Percentiles rank a stretch among this genome's conserved stretches.
phyloP scores from a whole-genome alignment of 2,888 invertebrate genomes.

The Pollenia amentaria region DNA sequence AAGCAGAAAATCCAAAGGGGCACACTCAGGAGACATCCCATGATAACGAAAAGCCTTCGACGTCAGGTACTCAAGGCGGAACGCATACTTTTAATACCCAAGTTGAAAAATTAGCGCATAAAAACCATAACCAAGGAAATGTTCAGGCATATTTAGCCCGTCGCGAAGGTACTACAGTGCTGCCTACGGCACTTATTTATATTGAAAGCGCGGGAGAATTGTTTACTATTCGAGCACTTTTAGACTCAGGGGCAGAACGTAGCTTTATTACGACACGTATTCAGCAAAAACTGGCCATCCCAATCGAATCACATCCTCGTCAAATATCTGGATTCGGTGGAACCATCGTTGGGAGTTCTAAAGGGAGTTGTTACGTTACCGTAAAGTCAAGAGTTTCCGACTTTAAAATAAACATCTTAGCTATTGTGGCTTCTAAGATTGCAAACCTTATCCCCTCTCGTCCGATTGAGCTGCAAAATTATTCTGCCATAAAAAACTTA shows the following conservation, averaged over 20 bases:
- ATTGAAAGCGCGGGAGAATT: not conserved
- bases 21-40: not conserved
- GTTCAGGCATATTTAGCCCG: not conserved
- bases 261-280: not conserved
- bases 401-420: not conserved
- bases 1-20: not conserved
- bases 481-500: not conserved
- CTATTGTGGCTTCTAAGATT: conserved; percentile 1
- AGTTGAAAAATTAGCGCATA: too few relatives aligned
- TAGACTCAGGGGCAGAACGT: not conserved
- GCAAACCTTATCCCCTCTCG: not conserved
- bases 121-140: not conserved
- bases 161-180: not conserved
- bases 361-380: not conserved
- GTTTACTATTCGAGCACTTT: not conserved
- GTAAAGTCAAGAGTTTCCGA: conserved; percentile 3
- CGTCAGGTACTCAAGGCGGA: not conserved
- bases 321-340: conserved; percentile 4
- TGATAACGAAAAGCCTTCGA: not conserved
- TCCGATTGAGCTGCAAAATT: not conserved
- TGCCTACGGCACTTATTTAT: not conserved
- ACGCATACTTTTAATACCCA: too few relatives aligned
- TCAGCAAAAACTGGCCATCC: not conserved
- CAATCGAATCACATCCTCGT: not conserved
- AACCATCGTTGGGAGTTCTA: conserved; percentile 1